Conservation (phyloP, 2,888 invertebrate species). For the Herminia tarsipennalis region DNA sequence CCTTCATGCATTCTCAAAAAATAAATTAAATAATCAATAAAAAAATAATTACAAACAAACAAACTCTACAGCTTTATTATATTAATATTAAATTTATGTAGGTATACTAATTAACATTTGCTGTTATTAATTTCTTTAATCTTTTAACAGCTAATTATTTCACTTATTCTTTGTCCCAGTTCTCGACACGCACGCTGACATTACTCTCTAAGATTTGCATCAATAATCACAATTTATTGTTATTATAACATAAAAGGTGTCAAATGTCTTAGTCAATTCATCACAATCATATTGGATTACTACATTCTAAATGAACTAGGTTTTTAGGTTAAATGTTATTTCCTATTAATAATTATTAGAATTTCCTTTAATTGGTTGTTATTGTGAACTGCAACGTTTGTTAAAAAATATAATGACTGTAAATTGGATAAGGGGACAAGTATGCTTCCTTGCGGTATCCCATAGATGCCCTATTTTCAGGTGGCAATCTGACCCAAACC, state of each 20-base stretch:
- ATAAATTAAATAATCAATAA: too few relatives aligned
- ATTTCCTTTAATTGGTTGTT: neutral
- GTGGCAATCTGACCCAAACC: too few relatives aligned
- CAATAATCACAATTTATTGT: neutral
- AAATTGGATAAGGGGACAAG: too few relatives aligned
- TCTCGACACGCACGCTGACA: neutral
- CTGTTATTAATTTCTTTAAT: neutral
- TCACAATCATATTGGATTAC: slow-evolving; percentile 23
- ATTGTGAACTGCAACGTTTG: too few relatives aligned
- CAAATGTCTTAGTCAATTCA: slow-evolving; percentile 7
- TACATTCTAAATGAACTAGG: slow-evolving; percentile 21
- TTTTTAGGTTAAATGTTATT: slow-evolving; percentile 14
- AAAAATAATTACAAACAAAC: too few relatives aligned
- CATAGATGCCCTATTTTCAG: too few relatives aligned
- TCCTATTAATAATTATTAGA: neutral
- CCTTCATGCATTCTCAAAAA: too few relatives aligned
- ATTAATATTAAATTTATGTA: too few relatives aligned
- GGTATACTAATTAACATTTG: neutral
- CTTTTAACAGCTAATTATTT: too few relatives aligned
- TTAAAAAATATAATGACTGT: too few relatives aligned
- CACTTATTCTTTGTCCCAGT: neutral
- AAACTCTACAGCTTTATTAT: too few relatives aligned
- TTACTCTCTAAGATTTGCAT: neutral
- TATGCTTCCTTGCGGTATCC: too few relatives aligned
- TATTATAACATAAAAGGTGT: neutral